These are phyloP conservation scores for Enteromius unitaeniatus DNA, from an alignment of 2,797 vertebrate genomes.

Conservation along the genomic window DNA sequence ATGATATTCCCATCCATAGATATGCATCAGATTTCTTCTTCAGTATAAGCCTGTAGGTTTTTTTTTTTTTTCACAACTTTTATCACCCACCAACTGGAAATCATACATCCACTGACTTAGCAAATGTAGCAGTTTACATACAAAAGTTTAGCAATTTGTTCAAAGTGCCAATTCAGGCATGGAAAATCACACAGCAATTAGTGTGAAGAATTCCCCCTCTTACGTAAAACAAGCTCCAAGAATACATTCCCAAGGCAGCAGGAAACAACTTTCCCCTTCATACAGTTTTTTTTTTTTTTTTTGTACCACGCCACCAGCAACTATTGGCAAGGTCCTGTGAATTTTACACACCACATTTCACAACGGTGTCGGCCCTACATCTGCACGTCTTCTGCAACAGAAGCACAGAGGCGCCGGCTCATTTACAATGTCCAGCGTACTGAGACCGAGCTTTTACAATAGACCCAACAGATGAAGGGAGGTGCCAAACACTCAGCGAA, in stretches of 20 bases:
- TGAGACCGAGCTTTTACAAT: conserved; percentile 41
- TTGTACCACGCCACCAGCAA: conserved; percentile 6
- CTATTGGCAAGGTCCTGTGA: conserved; percentile 63
- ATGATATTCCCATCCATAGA: background rate
- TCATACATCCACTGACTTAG: background rate
- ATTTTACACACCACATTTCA: conserved; percentile 74
- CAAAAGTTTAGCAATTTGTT: conserved; percentile 3
- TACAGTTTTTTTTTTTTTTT: conserved; percentile 35
- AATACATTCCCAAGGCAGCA: conserved; percentile 32
- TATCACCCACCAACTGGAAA: background rate
- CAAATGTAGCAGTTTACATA: background rate
- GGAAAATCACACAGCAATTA: conserved; percentile 46
- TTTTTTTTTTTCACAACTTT: background rate
- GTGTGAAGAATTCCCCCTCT: conserved; percentile 43
- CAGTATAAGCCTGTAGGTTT: background rate
- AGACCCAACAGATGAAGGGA: conserved; percentile 22
- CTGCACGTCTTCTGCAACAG: conserved; percentile 38
- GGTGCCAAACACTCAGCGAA: conserved; percentile 29
- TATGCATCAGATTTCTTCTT: background rate
- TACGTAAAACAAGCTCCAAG: conserved; percentile 43
- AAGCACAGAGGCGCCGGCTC: conserved; percentile 32
- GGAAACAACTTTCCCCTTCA: conserved; percentile 51
- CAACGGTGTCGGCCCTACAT: conserved; percentile 64
- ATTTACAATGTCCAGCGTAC: conserved; percentile 39
- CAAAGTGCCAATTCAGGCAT: conserved; percentile 16